Conservation (phyloP, 2,888 invertebrate species). For the Allacma fusca region DNA sequence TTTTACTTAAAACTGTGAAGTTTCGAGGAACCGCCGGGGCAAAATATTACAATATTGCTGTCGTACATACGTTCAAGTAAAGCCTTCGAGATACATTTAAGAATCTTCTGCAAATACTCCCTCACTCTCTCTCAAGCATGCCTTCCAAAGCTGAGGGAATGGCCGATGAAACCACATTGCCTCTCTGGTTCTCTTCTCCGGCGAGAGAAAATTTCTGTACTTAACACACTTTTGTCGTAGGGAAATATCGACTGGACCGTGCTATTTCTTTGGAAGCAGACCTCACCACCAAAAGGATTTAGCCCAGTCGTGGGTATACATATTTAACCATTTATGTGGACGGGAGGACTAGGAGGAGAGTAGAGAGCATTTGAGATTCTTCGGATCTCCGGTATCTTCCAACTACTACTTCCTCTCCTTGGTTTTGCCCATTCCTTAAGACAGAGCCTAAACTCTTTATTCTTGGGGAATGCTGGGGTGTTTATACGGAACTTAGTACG, state of each 20-base stretch:
- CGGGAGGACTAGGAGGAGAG: not conserved
- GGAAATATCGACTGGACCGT: not conserved
- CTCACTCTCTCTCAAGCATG: no score
- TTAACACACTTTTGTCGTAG: not conserved
- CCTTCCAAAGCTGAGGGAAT: no score
- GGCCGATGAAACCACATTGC: not conserved
- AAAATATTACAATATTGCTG: not conserved
- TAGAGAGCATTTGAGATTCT: not conserved
- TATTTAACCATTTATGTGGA: conserved; percentile 1
- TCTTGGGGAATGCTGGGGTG: not conserved
- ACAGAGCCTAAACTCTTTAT: not conserved
- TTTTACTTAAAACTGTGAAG: conserved; percentile 17
- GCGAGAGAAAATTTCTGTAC: not conserved
- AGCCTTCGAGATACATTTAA: no score
- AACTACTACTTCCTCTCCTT: not conserved
- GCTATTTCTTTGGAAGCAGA: not conserved
- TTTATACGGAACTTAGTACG: not conserved
- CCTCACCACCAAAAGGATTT: not conserved
- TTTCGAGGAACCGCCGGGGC: not conserved
- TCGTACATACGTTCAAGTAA: no score
- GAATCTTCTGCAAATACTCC: no score
- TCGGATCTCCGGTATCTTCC: not conserved
- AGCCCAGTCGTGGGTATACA: not conserved
- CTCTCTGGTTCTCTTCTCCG: not conserved
- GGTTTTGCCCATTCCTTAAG: not conserved